Evolutionary conservation across 2,797 vertebrate species (phyloP), one percentile per base, ranked within the genome.

Genomic region (Micropoecilia bifurca): DNA sequence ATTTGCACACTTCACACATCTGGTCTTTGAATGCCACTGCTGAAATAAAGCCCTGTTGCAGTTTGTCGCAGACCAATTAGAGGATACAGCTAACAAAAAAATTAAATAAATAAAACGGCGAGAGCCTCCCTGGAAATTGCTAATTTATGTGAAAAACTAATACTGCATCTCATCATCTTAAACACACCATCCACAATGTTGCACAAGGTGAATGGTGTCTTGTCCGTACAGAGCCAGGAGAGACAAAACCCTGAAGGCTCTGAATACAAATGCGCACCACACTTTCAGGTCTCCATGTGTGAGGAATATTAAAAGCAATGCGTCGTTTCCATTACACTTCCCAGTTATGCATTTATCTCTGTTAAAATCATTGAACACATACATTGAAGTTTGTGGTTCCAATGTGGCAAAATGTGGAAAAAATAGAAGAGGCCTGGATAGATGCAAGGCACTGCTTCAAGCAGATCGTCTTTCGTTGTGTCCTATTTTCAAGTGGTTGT

Each of bases 401-500:
- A 43, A 69, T 69, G 66, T 68, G 63, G 22, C 63, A 68, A 41
- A 68, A 68, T 68, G 63, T 68, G 41, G 41, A 43, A 63, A 63
- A 45, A 28, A 25, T 14, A 45, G 41, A 45, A 68, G 63, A 25
- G 20, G 36, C 20, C 36, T 39, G 10, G 22, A 25, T 12, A 25
- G 63, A 25, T 41, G 20, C 63, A 68, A 66, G 36, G 22, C 39
- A 13, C 39, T n/a, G 66, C 66, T 69, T 69, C 71, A 50, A 22
- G 10, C 72, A 50, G 30, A 30, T 13, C 6, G 46, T 53, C 30
- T 50, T 53, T 73, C 1, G n/a, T 16, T 30, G 48, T 71, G 36
- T 83, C 57, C 74, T 73, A 79, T 85, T 80, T 57, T 80, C 81
- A 86, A 86, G 80, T 79, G 72, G 71, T 73, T 73, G 76, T 82